Base-by-base conservation (phyloP, 2,888 invertebrate species). In the Lamellibrachia columna region DNA sequence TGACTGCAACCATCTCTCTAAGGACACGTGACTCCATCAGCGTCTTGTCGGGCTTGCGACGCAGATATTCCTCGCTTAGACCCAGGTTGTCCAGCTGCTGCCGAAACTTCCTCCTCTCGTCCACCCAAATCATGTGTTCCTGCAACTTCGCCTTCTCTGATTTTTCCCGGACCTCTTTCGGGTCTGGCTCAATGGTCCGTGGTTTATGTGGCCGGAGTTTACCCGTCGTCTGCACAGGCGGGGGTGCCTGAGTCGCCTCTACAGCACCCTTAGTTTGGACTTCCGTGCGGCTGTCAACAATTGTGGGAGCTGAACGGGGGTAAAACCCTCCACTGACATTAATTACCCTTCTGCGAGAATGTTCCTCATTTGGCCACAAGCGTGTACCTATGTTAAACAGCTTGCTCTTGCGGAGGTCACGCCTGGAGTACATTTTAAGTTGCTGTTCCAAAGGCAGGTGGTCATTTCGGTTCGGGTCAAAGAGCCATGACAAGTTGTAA, bases 331-430 rank as follows among this genome's bases (percentile, higher is more conserved):
- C 75, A 22, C 22, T 75, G 15, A 75, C 96, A 60, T 95, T 93
- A 92, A 95, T 94, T 0, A 95, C 94, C 91, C 96, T 94, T 92
- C 95, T 95, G 52, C 96, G 93, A 22, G 22, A 75, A 22, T n/a
- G 15, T n/a, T 75, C 75, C 93, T 95, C 95, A 4, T 94, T 93
- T 1, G 96, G 95, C 95, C 96, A 96, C 92, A 96, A 95, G 93
- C 95, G 96, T 7, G 95, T 95, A 7, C 96, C 96, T 90, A 95
- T 95, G 93, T 96, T 96, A 93, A 95, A 96, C 90, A 96, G 95
- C 91, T 96, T 96, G 15, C 95, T 93, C 93, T 95, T 95, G 2
- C 95, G 93, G 22, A 96, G 93, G 92, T 96, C 95, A 52, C 96
- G 93, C 60, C 95, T 94, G 92, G 95, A 95, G 93, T 95, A 96